A percentile compares a stretch with the other conserved stretches of the same genome.
Conservation (phyloP, 2,797 vertebrate genomes). For the Eutrigla gurnardus region DNA sequence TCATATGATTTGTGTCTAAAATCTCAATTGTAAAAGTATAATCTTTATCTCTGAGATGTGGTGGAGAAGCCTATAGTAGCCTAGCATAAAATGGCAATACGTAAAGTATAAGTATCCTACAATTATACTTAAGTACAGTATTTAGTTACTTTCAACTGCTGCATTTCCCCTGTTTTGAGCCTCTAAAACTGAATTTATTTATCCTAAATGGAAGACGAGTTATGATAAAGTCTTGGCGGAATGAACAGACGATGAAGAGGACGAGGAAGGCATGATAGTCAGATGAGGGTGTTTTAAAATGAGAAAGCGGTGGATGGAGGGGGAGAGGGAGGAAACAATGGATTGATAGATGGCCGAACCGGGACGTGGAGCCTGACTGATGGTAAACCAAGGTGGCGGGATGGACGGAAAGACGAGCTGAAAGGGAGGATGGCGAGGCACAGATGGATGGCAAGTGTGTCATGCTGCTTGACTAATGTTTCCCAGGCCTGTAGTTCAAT, state of each 20-base stretch:
- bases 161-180: too few relatives aligned
- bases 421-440: constrained; percentile 59
- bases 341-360: constrained; percentile 54
- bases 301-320: constrained; percentile 21
- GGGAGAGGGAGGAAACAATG: constrained; percentile 54
- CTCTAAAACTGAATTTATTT: neutral
- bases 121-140: neutral
- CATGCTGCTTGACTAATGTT: constrained; percentile 72
- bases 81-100: neutral
- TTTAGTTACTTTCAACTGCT: neutral
- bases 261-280: neutral
- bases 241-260: constrained; percentile 5
- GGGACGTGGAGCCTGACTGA: constrained; percentile 58
- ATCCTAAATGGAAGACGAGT: neutral
- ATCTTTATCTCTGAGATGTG: neutral
- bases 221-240: neutral
- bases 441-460: constrained; percentile 72
- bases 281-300: constrained; percentile 26
- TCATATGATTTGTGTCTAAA: neutral
- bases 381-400: constrained; percentile 65
- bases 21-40: neutral
- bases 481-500: constrained; percentile 78
- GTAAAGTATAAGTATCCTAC: neutral
- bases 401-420: constrained; percentile 50
- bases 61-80: neutral